phyloP scores from a whole-genome alignment of 2,797 vertebrate species.

The Girardinus metallicus region DNA sequence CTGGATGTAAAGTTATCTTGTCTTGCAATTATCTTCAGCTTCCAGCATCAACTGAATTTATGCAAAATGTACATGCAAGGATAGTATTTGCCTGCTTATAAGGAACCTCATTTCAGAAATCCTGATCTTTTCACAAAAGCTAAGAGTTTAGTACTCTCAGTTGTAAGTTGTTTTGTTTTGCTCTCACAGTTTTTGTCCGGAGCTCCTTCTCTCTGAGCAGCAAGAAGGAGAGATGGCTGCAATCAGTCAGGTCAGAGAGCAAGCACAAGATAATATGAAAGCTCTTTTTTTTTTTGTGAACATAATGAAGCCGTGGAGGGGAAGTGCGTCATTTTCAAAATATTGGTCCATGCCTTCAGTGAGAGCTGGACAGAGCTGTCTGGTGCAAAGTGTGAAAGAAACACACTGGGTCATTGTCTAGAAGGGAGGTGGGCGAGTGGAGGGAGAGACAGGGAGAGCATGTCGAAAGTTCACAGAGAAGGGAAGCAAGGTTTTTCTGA shows the following conservation, averaged over 20 bases:
- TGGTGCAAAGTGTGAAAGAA: constrained; percentile 77
- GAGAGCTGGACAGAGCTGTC: constrained; percentile 71
- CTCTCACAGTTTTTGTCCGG: constrained; percentile 5
- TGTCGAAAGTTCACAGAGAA: constrained; percentile 70
- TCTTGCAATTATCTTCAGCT: background rate
- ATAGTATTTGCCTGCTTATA: background rate
- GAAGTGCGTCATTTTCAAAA: constrained; percentile 75
- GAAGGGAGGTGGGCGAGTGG: constrained; percentile 37
- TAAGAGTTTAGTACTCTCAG: constrained; percentile 8
- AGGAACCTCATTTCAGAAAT: background rate
- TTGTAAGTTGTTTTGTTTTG: constrained; percentile 24
- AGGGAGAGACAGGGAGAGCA: constrained; percentile 43
- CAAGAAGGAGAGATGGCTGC: constrained; percentile 48
- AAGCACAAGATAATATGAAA: constrained; percentile 65
- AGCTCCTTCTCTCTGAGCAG: constrained; percentile 39
- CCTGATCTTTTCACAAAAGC: background rate
- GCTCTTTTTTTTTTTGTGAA: constrained; percentile 62
- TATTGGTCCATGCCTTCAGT: constrained; percentile 66
- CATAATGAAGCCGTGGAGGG: constrained; percentile 72
- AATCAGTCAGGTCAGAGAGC: constrained; percentile 69
- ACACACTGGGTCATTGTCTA: constrained; percentile 81
- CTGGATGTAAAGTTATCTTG: background rate
- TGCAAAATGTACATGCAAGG: background rate
- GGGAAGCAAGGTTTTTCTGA: constrained; percentile 69
- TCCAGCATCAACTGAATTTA: background rate